Evolutionary conservation across 2,797 vertebrate genomes (phyloP), one percentile per base, ranked within the genome.

Genomic region (Enteromius fasciolatus): DNA sequence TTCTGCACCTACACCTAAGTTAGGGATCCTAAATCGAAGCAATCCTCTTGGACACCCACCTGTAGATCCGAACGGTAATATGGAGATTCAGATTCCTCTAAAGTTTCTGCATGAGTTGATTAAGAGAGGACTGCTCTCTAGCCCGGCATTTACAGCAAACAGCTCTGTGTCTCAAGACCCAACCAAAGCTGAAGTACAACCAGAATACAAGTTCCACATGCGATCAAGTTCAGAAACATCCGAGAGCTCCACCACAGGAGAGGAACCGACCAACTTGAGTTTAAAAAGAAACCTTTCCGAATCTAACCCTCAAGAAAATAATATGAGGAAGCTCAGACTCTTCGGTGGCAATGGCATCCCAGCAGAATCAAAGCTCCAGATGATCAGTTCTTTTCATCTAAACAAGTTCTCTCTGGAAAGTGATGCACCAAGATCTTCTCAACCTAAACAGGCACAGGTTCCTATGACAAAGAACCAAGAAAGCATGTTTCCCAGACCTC

Each of bases 41-140:
- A 80, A 84, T 0, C 0, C 52, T 0, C 66, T 79, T 28, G 78
- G 89, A 44, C 20, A 31, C n/a, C n/a, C 87, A 18, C n/a, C 88
- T 15, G 78, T 15, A 52, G 87, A 89, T 41, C 87, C 87, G 0
- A 80, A 82, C 1, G 85, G 86, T 1, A 93, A 91, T 64, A 94
- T 94, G 93, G 93, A 95, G 84, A 92, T 95, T 3, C 91, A 95
- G 85, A 90, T 95, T 23, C 94, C 94, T 1, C 79, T 95, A 44
- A 91, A 92, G 5, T 54, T 94, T 67, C 88, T 95, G n/a, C 89
- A 91, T 4, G 88, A 90, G 64, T 91, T 91, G 90, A 88, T 95
- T 25, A 89, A 59, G 86, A 57, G 87, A 80, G 91, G 74, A 18
- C 77, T 86, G 5, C 44, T 81, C 6, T 73, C 48, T 15, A 81